Base-by-base conservation (phyloP, 2,113 vertebrate genomes). In the Erpornis zantholeuca region DNA sequence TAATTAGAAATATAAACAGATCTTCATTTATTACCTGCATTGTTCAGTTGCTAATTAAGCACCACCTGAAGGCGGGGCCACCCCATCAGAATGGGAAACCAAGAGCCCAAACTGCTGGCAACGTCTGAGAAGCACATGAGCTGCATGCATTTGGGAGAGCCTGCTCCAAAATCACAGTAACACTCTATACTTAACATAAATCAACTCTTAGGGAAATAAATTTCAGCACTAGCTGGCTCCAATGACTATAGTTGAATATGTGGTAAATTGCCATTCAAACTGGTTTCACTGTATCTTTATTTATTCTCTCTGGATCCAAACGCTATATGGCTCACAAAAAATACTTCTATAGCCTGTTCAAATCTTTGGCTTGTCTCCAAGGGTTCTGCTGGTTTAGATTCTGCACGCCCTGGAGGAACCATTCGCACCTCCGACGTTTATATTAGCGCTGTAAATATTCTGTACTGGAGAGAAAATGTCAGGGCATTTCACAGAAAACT, bases 401-500 rank as follows among this genome's bases (percentile, higher is more conserved):
- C 63, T 86, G 29, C 6, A 6, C 49, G 71, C 13, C 70, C 38
- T 33, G 42, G 63, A 93, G 80, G 68, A 88, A 54, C 22, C 59
- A 53, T 63, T 93, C 13, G 0, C 15, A 0, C 86, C 64, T 88
- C 82, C 81, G 80, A 88, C 86, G 81, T 85, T 88, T 88, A 84
- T 90, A 63, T 88, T 92, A 90, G 56, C 52, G 44, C 82, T 54
- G 59, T 92, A 95, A 93, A 94, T 93, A 84, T 66, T 90, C 86
- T 78, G 7, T 29, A 8, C 29, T 21, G 35, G 15, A 86, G 33
- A 33, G 56, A 90, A 95, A 92, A 81, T 21, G 6, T 75, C 82
- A 94, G 25, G 19, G 40, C 20, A 36, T 19, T 90, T 71, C 60
- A 52, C 75, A 83, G 68, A 80, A 95, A 88, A 27, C 50, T 70